These are phyloP conservation scores for Lypha dubia DNA, from an alignment of 2,888 invertebrate species.

Conservation along the genomic window DNA sequence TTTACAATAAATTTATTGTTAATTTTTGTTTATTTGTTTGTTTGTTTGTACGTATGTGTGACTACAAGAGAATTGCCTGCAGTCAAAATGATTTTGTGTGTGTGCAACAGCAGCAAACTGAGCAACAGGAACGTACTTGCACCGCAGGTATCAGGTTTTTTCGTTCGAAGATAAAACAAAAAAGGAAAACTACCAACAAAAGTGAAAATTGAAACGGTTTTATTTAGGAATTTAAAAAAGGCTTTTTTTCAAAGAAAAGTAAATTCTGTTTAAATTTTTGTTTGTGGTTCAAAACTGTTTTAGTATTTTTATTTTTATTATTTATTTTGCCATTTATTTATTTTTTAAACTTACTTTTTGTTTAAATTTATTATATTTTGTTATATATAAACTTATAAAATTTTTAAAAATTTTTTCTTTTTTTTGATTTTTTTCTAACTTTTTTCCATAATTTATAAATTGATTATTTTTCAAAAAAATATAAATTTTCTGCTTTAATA, in stretches of 20 bases:
- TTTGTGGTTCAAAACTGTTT: neutral
- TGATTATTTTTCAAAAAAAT: conserved; percentile 41
- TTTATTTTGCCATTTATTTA: neutral
- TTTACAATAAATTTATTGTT: conserved; percentile 44
- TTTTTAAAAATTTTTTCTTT: conserved; percentile 57
- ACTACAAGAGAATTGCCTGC: conserved; percentile 44
- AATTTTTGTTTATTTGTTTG: conserved; percentile 13
- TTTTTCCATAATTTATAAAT: conserved; percentile 70
- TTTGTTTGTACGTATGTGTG: no score
- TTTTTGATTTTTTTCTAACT: conserved; percentile 28
- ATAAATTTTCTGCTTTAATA: conserved; percentile 37
- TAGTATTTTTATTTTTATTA: neutral
- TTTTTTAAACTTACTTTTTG: conserved; percentile 4
- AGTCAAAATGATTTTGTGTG: conserved; percentile 24
- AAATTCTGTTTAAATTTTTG: neutral
- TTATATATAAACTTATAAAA: conserved; percentile 37
- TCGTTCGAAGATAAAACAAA: conserved; percentile 59
- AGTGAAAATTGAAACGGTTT: conserved; percentile 9
- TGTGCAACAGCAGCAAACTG: conserved; percentile 18
- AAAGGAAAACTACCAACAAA: conserved; percentile 1
- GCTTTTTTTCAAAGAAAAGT: neutral
- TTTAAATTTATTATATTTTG: conserved; percentile 32
- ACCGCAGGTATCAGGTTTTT: conserved; percentile 55
- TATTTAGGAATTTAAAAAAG: neutral
- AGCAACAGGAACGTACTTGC: conserved; percentile 20